phyloP scores from a whole-genome alignment of 1,140 invertebrate species.

The Chelonus insularis region DNA sequence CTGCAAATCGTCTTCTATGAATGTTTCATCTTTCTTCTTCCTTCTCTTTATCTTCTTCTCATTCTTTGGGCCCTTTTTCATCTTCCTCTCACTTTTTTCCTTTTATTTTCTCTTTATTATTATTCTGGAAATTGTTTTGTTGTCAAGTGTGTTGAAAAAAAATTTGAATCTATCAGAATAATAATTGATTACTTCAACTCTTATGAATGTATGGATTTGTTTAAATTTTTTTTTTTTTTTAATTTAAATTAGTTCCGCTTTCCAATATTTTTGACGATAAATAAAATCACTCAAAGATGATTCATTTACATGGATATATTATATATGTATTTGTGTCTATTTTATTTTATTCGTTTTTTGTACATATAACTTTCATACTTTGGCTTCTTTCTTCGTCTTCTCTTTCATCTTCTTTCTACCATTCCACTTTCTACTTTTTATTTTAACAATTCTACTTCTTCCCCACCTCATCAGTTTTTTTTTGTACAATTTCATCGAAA shows the following conservation, averaged over 20 bases:
- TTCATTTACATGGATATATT: too few species aligned
- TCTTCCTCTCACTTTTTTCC: conserved; percentile 16
- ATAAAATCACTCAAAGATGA: too few species aligned
- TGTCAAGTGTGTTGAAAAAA: too few species aligned
- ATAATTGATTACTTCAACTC: too few species aligned
- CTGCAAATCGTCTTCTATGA: conserved; percentile 51
- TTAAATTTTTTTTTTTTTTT: neutral
- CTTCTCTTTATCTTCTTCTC: conserved; percentile 31
- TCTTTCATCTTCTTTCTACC: neutral
- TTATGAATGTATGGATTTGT: neutral
- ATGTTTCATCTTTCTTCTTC: conserved; percentile 34
- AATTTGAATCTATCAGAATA: too few species aligned
- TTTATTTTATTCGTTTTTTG: too few species aligned
- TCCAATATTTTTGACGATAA: too few species aligned
- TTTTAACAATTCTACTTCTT: neutral
- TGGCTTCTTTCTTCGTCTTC: neutral
- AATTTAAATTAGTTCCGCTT: too few species aligned
- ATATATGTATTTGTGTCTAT: too few species aligned
- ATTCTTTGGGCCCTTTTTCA: conserved; percentile 1
- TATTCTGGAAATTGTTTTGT: neutral
- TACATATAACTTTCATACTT: neutral
- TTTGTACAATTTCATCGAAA: conserved; percentile 42
- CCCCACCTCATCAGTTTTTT: neutral
- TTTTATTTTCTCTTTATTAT: neutral
- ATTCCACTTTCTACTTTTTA: neutral